Conservation (phyloP, 92 coral and sea anemone genomes). For the Zoanthus solanderi region DNA sequence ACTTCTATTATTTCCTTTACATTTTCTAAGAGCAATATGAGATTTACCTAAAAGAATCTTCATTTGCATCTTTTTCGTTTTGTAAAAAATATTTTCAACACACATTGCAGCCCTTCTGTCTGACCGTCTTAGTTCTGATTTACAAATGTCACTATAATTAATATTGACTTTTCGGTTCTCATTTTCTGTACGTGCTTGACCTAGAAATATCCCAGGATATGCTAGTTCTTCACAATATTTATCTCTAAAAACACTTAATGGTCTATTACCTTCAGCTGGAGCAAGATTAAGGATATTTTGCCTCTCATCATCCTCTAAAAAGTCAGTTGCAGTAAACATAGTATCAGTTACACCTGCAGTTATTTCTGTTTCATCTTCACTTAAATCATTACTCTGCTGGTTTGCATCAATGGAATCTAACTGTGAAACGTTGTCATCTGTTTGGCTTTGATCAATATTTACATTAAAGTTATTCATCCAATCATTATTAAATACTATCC, state of each 20-base stretch:
- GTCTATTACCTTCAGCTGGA: conserved; percentile 5
- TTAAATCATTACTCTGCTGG: conserved; percentile 7
- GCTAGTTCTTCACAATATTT: background rate
- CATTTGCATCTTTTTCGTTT: conserved; percentile 1
- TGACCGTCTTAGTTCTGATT: conserved; percentile 17
- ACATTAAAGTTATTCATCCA: conserved; percentile 39
- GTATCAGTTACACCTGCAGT: conserved; percentile 2
- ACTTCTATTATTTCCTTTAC: too few relatives aligned
- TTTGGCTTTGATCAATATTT: conserved; percentile 21
- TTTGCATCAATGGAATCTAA: conserved; percentile 15
- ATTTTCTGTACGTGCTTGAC: background rate
- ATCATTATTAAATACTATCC: conserved; percentile 40
- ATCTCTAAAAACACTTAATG: background rate
- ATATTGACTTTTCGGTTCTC: background rate
- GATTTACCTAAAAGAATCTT: background rate
- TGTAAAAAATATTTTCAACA: conserved; percentile 14
- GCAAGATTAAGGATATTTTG: conserved; percentile 9
- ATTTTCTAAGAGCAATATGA: conserved; percentile 8
- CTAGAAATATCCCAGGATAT: conserved; percentile 3
- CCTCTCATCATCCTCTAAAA: conserved; percentile 4
- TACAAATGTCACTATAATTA: background rate
- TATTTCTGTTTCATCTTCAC: conserved; percentile 6
- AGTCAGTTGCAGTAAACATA: conserved; percentile 10
- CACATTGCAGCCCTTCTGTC: background rate
- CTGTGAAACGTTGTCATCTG: conserved; percentile 24